These are phyloP conservation scores for Engraulis encrasicolus DNA, from an alignment of 2,113 vertebrate genomes.

Conservation along the genomic window DNA sequence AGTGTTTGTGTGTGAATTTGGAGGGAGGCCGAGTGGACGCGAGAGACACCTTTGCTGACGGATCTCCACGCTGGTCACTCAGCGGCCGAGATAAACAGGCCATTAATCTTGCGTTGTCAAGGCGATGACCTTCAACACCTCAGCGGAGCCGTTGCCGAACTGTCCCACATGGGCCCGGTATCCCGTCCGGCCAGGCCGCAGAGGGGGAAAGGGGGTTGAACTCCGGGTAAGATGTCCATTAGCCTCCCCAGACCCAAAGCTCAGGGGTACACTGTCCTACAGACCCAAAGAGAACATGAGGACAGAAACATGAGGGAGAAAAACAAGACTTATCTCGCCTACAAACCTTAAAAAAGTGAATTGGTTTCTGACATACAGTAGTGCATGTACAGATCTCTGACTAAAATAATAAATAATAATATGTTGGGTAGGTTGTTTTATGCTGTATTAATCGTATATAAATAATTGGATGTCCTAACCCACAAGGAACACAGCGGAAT, in stretches of 20 bases:
- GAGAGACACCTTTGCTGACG: constrained; percentile 52
- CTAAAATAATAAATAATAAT: too few relatives aligned
- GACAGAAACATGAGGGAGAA: too few relatives aligned
- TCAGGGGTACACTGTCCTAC: too few relatives aligned
- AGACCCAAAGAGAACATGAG: too few relatives aligned
- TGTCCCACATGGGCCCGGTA: constrained; percentile 32
- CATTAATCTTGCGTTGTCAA: constrained; percentile 69
- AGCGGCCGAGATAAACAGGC: constrained; percentile 61
- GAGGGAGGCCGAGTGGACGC: background rate
- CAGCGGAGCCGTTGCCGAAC: constrained; percentile 30
- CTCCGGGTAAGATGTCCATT: constrained; percentile 45
- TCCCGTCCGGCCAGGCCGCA: constrained; percentile 35
- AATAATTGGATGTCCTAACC: too few relatives aligned
- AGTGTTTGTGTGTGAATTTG: constrained; percentile 31
- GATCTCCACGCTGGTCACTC: constrained; percentile 66
- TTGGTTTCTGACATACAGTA: too few relatives aligned
- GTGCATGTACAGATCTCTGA: too few relatives aligned
- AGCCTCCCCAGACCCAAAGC: constrained; percentile 37
- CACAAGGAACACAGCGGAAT: too few relatives aligned
- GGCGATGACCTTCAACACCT: constrained; percentile 59
- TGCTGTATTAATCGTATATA: too few relatives aligned
- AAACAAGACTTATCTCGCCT: too few relatives aligned
- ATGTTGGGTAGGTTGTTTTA: too few relatives aligned
- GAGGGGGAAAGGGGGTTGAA: constrained; percentile 31
- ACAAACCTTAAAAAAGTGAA: too few relatives aligned